Conservation (phyloP, 2,888 invertebrate species). For the Incurvaria masculella region DNA sequence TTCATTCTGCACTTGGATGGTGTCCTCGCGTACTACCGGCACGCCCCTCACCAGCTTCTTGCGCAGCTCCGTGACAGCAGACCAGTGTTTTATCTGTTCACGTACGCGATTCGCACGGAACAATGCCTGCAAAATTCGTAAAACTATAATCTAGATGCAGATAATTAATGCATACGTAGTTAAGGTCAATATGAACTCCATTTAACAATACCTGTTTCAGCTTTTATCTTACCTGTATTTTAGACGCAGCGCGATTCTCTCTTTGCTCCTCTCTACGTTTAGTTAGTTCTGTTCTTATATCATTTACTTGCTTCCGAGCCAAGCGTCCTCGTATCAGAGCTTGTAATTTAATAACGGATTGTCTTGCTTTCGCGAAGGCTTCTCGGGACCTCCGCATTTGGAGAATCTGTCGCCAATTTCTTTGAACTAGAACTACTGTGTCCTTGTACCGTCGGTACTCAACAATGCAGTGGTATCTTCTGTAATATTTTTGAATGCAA, state of each 20-base stretch:
- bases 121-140: slow-evolving; percentile 35
- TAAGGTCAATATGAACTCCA: too few species aligned
- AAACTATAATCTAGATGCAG: too few species aligned
- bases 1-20: slow-evolving; percentile 37
- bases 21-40: slow-evolving; percentile 32
- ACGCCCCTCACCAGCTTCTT: slow-evolving; percentile 41
- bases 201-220: too few species aligned
- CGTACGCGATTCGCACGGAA: slow-evolving; percentile 52
- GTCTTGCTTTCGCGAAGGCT: slow-evolving; percentile 31
- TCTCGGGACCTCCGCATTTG: slow-evolving; percentile 32
- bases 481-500: slow-evolving; percentile 34
- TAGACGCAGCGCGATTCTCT: slow-evolving; percentile 52
- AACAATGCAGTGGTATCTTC: slow-evolving; percentile 28
- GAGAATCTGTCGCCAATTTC: slow-evolving; percentile 38
- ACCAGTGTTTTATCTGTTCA: slow-evolving; percentile 21
- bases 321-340: slow-evolving; percentile 46
- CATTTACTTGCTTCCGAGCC: slow-evolving; percentile 41
- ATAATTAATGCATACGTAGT: too few species aligned
- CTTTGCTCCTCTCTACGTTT: slow-evolving; percentile 38
- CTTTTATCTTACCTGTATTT: slow-evolving; percentile 62
- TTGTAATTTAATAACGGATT: slow-evolving; percentile 34
- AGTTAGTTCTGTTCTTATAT: slow-evolving; percentile 37
- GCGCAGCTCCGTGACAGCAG: slow-evolving; percentile 28
- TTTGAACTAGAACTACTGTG: slow-evolving; percentile 33
- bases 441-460: slow-evolving; percentile 21